Evolutionary conservation across 2,113 vertebrate species (phyloP), one percentile per base, ranked within the genome.

Genomic region (Agapornis roseicollis): DNA sequence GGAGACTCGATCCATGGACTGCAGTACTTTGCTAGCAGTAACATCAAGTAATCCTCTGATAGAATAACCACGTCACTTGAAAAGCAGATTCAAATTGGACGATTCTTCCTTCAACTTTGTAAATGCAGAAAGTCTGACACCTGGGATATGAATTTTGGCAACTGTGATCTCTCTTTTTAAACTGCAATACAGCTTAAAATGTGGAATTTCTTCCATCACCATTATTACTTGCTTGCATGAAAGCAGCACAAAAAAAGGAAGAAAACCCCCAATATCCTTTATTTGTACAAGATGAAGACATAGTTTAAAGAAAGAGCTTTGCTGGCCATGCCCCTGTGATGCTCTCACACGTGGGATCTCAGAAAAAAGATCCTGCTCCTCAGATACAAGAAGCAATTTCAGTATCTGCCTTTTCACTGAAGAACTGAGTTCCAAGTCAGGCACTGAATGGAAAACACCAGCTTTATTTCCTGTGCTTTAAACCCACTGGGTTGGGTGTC

Each of bases 1-100:
- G 9, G 31, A 0, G 1, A n/a, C 74, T 65, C 0, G 0, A 15
- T n/a, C 50, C 23, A 69, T 1, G 16, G 81, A 11, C 33, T 58
- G 17, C 61, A 82, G 63, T 42, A n/a, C 44, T 23, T 23, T 39
- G 1, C 39, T 44, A 15, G 46, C 41, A 71, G 65, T 3, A 29
- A 88, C 2, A 27, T 3, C 53, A 73, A 71, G 33, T 14, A 56
- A 41, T 31, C 49, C 58, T 16, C 64, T 58, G 46, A 28, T 16
- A 58, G 41, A 89, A 74, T 6, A 68, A 60, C 47, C 46, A 60
- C 16, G 5, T 4, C 58, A 37, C 65, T 29, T 56, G 33, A 19
- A 78, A 74, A 50, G 29, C 56, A 44, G 1, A 5, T 6, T 71
- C 37, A 60, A 64, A 29, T 11, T 17, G 71, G 39, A 39, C 29